Base-by-base conservation (phyloP, 2,888 invertebrate species). In the Eupsilia transversa region DNA sequence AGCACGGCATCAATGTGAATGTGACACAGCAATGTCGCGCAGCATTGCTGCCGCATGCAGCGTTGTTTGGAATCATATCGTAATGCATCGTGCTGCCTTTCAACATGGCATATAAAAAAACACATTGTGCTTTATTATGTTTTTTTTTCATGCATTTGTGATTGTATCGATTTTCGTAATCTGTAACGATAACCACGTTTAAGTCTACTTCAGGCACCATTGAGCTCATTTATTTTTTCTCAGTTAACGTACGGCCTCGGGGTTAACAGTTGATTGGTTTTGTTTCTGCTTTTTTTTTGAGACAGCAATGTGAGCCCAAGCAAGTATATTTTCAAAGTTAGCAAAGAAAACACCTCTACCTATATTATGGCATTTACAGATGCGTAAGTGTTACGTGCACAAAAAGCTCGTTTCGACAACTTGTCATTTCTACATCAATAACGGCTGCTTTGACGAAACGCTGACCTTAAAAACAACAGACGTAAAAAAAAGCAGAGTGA, bases 381-480 rank as follows among this genome's bases (percentile, higher is more conserved):
- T 60, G 35, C 10, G 57, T 38, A 23, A 17, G 17, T 52, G 27
- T 12, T 43, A 12, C 5, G 30, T 23, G 27, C 3, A 20, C 41
- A 43, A 60, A 59, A 60, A 27, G 54, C 61, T 75, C n/a, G 12
- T 9, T 17, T 56, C 14, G 35, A 17, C 35, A 54, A 27, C 30
- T 56, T 54, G 30, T 43, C 35, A 33, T 54, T 6, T 43, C 27
- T 54, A 56, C 43, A 41, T 72, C 27, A 61, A 80, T 61, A 60
- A 46, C 17, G 35, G 23, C 49, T 79, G 14, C 33, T 79, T 79
- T 56, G 76, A 54, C 35, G 27, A 54, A 61, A 41, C 27, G 52
- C n/a, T 72, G 60, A 76, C 72, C 38, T 71, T 79, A 79, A 71
- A 79, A n/a, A n/a, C n/a, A n/a, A n/a, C n/a, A n/a, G n/a, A n/a